Evolutionary conservation across 2,797 vertebrate genomes (phyloP), one percentile per base, ranked within the genome.

Genomic region (Meriones psammophilus): DNA sequence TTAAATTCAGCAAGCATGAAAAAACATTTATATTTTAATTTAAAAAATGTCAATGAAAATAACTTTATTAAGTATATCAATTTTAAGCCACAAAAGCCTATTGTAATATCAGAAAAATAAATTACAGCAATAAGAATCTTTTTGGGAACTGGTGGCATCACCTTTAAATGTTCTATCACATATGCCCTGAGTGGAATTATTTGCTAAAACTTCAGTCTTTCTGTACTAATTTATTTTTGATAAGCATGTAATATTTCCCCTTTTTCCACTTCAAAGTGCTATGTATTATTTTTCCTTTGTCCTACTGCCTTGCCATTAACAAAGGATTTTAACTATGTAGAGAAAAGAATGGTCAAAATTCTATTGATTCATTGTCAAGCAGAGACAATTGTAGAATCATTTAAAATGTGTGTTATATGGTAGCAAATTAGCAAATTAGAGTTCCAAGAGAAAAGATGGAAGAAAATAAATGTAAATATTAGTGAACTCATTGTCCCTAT

Each of bases 401-500:
- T 92, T 88, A 42, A 94, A 97, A 94, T 30, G 36, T 85, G 58
- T 20, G 12, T 46, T 36, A 58, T 89, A 68, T 64, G 9, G 68
- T 97, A 80, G 94, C 71, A 96, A 74, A 96, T 92, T 96, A n/a
- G 7, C 71, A 96, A 74, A 96, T 92, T 96, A n/a, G 6, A 88
- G 66, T 90, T 76, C 33, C 71, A 93, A 95, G 60, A 96, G 56
- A 96, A 97, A 93, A 39, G 81, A 95, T 94, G 33, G 33, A 94
- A 96, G 42, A 95, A 96, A 98, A 98, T 83, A 97, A 90, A 96
- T 79, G 20, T 92, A 96, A 98, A 97, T 79, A 42, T 96, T 78
- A 96, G 91, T 93, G 87, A 95, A 46, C 30, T 97, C 60, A 96
- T 94, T 96, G 94, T 93, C n/a, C 28, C 90, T 93, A 28, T 86